phyloP scores from a whole-genome alignment of 2,888 invertebrate species.

The Scaptomyza reducta region DNA sequence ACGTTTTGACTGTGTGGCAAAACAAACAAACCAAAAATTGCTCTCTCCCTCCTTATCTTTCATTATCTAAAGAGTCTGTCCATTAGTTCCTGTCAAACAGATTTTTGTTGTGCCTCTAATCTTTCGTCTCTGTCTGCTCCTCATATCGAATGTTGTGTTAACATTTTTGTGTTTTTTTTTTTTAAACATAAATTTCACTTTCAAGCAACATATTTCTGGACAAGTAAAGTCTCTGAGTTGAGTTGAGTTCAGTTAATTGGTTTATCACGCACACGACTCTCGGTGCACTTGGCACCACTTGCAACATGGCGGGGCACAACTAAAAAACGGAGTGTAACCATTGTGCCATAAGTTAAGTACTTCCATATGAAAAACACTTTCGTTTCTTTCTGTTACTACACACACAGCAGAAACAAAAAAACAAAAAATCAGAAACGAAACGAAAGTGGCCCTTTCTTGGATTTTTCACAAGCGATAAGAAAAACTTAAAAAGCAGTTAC shows the following conservation, averaged over 20 bases:
- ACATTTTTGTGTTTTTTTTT: conserved; percentile 11
- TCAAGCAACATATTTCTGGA: conserved; percentile 40
- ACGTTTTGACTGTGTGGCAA: conserved; percentile 49
- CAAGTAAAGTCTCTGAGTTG: conserved; percentile 7
- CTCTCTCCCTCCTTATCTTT: not conserved
- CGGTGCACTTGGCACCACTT: conserved; percentile 67
- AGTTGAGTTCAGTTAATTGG: conserved; percentile 65
- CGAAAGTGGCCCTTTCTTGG: conserved; percentile 62
- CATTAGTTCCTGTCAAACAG: conserved; percentile 40
- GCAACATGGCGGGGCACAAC: conserved; percentile 17
- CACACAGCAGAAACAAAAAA: conserved; percentile 9
- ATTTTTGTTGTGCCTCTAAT: conserved; percentile 11
- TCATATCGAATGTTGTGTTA: too few species aligned
- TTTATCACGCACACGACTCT: conserved; percentile 73
- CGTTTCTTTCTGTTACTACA: conserved; percentile 42
- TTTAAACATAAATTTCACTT: conserved; percentile 53
- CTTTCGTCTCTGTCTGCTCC: not conserved
- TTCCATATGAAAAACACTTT: conserved; percentile 71
- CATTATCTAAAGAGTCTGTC: conserved; percentile 15
- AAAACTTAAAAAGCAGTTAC: conserved; percentile 17
- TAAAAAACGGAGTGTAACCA: conserved; percentile 9
- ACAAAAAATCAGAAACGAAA: conserved; percentile 46
- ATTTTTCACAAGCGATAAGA: conserved; percentile 58
- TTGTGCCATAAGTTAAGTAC: conserved; percentile 35
- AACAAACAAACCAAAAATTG: conserved; percentile 37